Conservation (phyloP, 1,140 invertebrate genomes). For the Vanessa tameamea region DNA sequence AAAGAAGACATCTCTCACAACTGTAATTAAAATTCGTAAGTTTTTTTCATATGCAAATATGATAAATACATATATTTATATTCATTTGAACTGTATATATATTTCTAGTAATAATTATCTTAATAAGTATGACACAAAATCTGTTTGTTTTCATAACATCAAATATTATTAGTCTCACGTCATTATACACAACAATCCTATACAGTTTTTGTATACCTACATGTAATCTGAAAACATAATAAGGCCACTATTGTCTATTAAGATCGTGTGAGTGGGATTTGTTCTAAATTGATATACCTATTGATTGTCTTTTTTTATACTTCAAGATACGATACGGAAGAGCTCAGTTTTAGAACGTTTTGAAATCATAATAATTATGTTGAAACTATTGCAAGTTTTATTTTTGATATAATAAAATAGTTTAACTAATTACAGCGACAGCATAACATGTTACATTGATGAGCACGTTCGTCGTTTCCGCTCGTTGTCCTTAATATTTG, state of each 20-base stretch:
- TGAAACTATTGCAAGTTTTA: not conserved
- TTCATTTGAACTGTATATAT: not conserved
- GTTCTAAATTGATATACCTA: not conserved
- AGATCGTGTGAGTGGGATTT: constrained; percentile 11
- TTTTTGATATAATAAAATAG: not conserved
- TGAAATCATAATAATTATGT: not conserved
- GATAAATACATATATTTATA: no score
- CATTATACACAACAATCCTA: constrained; percentile 22
- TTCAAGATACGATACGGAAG: not conserved
- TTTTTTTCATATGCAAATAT: constrained; percentile 23
- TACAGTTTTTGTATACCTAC: constrained; percentile 4
- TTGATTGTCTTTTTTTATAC: not conserved
- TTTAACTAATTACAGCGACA: constrained; percentile 40
- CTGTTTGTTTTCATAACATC: constrained; percentile 20
- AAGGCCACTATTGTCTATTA: constrained; percentile 7
- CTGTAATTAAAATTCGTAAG: constrained; percentile 73
- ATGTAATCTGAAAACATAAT: constrained; percentile 1
- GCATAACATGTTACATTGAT: constrained; percentile 55
- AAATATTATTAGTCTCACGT: constrained; percentile 20
- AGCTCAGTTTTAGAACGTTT: not conserved
- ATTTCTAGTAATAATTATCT: no score
- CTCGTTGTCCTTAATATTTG: constrained; percentile 67
- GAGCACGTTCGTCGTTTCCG: constrained; percentile 72
- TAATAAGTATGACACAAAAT: not conserved
- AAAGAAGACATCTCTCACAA: constrained; percentile 52